phyloP scores from a whole-genome alignment of 2,113 vertebrate species.

The Phalacrocorax aristotelis region DNA sequence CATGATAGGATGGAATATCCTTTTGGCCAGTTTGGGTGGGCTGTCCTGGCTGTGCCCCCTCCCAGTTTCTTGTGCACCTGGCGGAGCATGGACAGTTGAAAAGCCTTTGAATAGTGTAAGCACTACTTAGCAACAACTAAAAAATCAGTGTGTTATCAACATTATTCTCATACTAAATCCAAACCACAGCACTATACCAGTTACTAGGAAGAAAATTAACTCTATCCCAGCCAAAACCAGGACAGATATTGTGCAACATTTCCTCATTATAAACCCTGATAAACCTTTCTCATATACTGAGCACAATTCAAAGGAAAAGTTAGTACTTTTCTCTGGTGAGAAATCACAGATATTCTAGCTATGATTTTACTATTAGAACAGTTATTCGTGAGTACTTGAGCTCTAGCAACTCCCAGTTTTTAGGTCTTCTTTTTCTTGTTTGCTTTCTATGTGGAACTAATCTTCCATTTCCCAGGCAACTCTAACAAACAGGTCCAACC shows the following conservation, averaged over 20 bases:
- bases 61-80: too few relatives aligned
- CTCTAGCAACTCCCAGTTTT: neutral
- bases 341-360: neutral
- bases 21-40: too few relatives aligned
- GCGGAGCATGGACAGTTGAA: too few relatives aligned
- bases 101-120: too few relatives aligned
- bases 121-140: too few relatives aligned
- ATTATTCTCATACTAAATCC: too few relatives aligned
- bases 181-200: too few relatives aligned
- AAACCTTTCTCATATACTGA: neutral
- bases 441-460: neutral
- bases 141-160: too few relatives aligned
- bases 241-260: neutral
- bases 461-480: neutral
- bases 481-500: fast-evolving
- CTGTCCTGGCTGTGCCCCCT: too few relatives aligned
- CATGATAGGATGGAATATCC: too few relatives aligned
- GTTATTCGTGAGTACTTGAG: neutral
- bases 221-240: too few relatives aligned
- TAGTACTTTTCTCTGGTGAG: neutral
- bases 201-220: too few relatives aligned
- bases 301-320: neutral
- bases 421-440: neutral
- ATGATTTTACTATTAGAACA: neutral
- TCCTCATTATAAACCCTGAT: neutral